Percentiles rank a stretch among this genome's conserved stretches.
These are phyloP conservation scores for Nowickia ferox DNA, from an alignment of 2,888 invertebrate genomes.

Conservation along the genomic window DNA sequence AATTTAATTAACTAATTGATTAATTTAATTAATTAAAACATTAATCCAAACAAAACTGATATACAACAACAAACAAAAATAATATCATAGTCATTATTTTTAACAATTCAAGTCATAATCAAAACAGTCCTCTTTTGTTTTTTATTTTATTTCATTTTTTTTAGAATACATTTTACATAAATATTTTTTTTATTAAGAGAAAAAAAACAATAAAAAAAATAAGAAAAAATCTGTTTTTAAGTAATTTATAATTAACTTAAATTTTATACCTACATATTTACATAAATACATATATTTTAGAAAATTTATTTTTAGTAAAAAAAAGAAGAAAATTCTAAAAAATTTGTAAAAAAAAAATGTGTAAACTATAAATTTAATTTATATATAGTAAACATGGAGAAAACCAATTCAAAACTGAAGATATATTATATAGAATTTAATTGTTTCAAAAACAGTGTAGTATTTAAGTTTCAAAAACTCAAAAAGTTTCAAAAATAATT, in stretches of 20 bases:
- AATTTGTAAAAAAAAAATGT: slow-evolving; percentile 13
- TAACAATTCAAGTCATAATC: slow-evolving; percentile 69
- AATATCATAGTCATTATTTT: slow-evolving; percentile 62
- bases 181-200: slow-evolving; percentile 12
- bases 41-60: slow-evolving; percentile 16
- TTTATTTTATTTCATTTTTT: slow-evolving; percentile 30
- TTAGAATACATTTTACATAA: slow-evolving; percentile 30
- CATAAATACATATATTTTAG: slow-evolving; percentile 60
- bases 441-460: slow-evolving; percentile 72
- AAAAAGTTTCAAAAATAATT: slow-evolving; percentile 6
- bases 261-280: slow-evolving; percentile 1
- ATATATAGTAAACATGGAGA: background rate
- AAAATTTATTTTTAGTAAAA: slow-evolving; percentile 68
- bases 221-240: slow-evolving; percentile 32
- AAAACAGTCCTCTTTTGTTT: slow-evolving; percentile 65
- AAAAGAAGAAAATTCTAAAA: slow-evolving; percentile 29
- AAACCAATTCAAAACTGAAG: slow-evolving; percentile 4
- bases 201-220: background rate
- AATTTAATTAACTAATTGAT: background rate
- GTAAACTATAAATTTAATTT: slow-evolving; percentile 21
- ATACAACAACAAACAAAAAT: slow-evolving; percentile 49
- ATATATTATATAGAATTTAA: slow-evolving; percentile 68
- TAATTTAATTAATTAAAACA: slow-evolving; percentile 22
- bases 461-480: slow-evolving; percentile 67
- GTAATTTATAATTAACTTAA: slow-evolving; percentile 64